Evolutionary conservation across 2,888 invertebrate genomes (phyloP), one percentile per base, ranked within the genome.

Genomic region (Sminthurinus aureus): DNA sequence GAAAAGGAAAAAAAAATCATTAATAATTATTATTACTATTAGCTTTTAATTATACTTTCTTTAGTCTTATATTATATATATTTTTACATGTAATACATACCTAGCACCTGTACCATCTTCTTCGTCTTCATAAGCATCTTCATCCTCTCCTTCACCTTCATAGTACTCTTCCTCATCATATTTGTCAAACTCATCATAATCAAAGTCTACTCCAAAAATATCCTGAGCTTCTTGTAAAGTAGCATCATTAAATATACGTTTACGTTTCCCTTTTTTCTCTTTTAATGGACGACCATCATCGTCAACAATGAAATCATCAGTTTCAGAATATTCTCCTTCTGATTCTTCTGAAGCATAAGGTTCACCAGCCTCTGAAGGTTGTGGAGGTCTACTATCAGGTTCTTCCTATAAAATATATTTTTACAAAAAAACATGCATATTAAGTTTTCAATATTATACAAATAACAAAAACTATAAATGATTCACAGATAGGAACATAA

Each of bases 181-280:
- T 89, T 96, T 96, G 81, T 94, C 94, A 90, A 97, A 96, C 88
- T 97, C 96, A 84, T 96, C 96, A 90, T 95, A 97, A 90, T 97
- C 98, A 91, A 99, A 98, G 90, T 99, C 99, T n/a, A 98, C 98
- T 51, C 99, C 99, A 90, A 99, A 99, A 87, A 99, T 98, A 90
- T 99, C 99, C 91, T 98, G 98, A 81, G 99, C 99, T 91, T 99
- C 97, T 93, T 98, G 98, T 22, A 98, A 91, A 0, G 96, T 96
- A 94, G 96, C 95, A 91, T 97, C 96, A 76, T 95, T 94, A 89
- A 96, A 96, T 87, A 96, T 94, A 18, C 94, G 95, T 89, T 94
- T 95, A 20, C 94, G 92, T 89, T 94, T 95, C 90, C 94, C 95
- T 89, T 94, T 94, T 87, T 94, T 94, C 86, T 95, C 95, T 11